Percentiles rank a stretch among this genome's conserved stretches.
Evolutionary conservation across 2,113 vertebrate species (phyloP).

Genomic region (Hepsetus odoe): DNA sequence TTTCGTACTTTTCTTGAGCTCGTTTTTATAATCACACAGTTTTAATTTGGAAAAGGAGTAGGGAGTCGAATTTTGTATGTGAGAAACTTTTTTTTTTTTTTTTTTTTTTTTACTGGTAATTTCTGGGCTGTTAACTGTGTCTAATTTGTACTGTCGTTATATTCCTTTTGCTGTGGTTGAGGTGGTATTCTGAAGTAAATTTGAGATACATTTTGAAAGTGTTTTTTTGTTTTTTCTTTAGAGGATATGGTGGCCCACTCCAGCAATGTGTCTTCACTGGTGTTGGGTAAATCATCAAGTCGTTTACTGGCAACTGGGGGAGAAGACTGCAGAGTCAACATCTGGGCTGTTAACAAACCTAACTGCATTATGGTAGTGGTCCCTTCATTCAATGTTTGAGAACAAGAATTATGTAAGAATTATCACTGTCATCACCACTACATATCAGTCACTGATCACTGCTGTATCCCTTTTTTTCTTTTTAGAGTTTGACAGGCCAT

Average conservation of each 20-base stretch:
- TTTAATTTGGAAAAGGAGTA: neutral
- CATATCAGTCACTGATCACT: neutral
- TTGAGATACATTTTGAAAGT: neutral
- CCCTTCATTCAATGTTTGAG: neutral
- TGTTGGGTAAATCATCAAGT: constrained; percentile 88
- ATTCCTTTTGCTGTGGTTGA: neutral
- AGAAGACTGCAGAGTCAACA: constrained; percentile 92
- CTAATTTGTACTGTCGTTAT: too few species aligned
- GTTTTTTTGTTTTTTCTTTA: constrained; percentile 55
- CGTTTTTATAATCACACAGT: neutral
- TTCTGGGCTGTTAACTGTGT: too few species aligned
- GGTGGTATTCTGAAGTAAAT: neutral
- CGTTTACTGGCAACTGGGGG: constrained; percentile 93
- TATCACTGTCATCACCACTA: too few species aligned
- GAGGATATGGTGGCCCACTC: constrained; percentile 93
- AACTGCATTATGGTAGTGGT: constrained; percentile 94
- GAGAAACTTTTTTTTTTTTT: too few species aligned
- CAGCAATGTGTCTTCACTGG: constrained; percentile 86
- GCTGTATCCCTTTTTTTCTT: constrained; percentile 28
- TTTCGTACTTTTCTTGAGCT: neutral
- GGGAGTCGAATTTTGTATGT: neutral
- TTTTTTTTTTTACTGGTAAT: neutral
- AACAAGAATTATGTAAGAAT: neutral
- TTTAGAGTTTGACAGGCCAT: constrained; percentile 91
- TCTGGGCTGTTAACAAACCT: constrained; percentile 95